A percentile compares a stretch with the other conserved stretches of the same genome.
These are phyloP conservation scores for Formica exsecta DNA, from an alignment of 1,140 invertebrate genomes.

Conservation along the genomic window DNA sequence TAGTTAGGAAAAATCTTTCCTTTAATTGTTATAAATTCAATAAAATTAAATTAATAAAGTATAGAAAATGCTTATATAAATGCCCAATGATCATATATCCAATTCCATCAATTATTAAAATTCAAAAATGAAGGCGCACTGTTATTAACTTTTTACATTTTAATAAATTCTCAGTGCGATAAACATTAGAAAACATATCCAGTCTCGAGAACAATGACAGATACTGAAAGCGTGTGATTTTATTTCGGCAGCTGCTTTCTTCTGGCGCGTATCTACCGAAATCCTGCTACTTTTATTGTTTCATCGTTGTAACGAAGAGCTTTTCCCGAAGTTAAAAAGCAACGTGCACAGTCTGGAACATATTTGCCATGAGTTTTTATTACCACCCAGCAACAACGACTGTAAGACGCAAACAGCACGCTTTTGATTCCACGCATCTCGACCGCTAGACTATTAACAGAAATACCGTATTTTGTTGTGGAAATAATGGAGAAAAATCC, in stretches of 20 bases:
- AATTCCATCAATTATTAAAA: background rate
- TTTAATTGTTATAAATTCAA: background rate
- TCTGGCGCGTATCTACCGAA: slow-evolving; percentile 20
- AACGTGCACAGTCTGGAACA: slow-evolving; percentile 37
- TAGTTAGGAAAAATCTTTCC: background rate
- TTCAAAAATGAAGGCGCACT: background rate
- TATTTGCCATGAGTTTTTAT: slow-evolving; percentile 54
- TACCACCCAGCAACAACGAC: slow-evolving; percentile 17
- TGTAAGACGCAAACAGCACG: slow-evolving; percentile 7
- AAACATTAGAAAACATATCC: background rate
- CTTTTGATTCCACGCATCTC: slow-evolving; percentile 33
- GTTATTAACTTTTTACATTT: background rate
- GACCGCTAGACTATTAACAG: background rate
- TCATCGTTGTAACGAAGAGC: slow-evolving; percentile 44
- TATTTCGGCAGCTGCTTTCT: slow-evolving; percentile 36
- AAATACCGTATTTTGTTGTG: slow-evolving; percentile 22
- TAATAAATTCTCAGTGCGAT: slow-evolving; percentile 6
- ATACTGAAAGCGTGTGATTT: slow-evolving; percentile 22
- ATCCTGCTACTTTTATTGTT: slow-evolving; percentile 34
- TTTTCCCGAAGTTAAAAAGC: slow-evolving; percentile 41
- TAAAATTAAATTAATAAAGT: background rate
- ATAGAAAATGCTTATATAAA: background rate
- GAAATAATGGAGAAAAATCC: background rate
- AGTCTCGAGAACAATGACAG: background rate
- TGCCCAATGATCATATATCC: background rate